Percentiles rank a stretch among this genome's conserved stretches.
phyloP scores from a whole-genome alignment of 2,797 vertebrate species.

The Choloepus didactylus region DNA sequence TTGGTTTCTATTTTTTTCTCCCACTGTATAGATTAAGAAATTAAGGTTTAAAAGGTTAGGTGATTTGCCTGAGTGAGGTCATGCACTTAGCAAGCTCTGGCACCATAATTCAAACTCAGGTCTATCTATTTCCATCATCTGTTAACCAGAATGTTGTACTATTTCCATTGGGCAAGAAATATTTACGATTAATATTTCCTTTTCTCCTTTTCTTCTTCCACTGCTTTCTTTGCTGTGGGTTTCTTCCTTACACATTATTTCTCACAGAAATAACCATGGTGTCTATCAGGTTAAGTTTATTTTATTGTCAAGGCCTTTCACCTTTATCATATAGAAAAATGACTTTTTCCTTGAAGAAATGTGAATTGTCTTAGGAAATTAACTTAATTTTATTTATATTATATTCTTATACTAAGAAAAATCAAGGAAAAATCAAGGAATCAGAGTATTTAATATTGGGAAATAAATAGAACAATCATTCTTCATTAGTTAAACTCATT shows the following conservation, averaged over 20 bases:
- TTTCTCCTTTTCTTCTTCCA: background rate
- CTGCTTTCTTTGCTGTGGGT: background rate
- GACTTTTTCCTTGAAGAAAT: background rate
- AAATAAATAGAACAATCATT: conserved; percentile 19
- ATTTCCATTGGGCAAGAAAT: background rate
- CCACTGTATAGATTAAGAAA: background rate
- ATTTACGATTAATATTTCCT: background rate
- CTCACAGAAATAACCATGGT: background rate
- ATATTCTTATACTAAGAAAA: conserved; percentile 10
- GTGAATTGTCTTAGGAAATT: background rate
- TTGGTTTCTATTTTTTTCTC: background rate
- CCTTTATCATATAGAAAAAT: background rate
- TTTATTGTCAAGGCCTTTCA: conserved; percentile 32
- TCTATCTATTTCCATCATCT: background rate
- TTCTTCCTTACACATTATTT: background rate
- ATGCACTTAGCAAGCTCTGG: background rate
- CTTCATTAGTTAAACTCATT: background rate
- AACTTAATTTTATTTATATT: background rate
- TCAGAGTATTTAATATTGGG: background rate
- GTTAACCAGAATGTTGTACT: background rate
- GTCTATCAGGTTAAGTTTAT: background rate
- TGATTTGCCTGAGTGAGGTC: background rate
- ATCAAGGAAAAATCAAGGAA: background rate
- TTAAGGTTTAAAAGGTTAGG: background rate
- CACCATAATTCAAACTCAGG: background rate